Evolutionary conservation across 2,888 invertebrate species (phyloP), one percentile per base, ranked within the genome.

Genomic region (Priocnemis perturbator): DNA sequence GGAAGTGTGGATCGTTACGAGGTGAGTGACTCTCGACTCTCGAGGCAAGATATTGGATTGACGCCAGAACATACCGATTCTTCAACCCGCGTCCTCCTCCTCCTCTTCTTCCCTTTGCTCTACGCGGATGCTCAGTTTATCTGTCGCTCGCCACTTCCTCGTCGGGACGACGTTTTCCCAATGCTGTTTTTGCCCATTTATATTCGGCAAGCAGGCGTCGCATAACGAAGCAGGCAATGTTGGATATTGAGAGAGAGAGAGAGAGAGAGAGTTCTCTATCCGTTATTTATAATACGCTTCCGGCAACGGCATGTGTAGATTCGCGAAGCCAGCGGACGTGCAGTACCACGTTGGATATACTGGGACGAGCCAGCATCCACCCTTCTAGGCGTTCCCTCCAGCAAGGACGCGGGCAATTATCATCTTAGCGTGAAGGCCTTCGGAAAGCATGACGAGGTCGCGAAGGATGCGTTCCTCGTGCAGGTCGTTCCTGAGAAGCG

Each of bases 301-400:
- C 26, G 26, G 26, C 2, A 3, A 26, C 5, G 26, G 26, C n/a
- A 26, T 26, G 26, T 26, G 2, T 73, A 91, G 91, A 90, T 90
- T 47, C 90, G 86, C 77, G 85, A 86, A 65, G 81, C 86, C 37
- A 84, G 86, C 55, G 88, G 88, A 19, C 88, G 88, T 62, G 81
- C 87, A 0, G 84, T 93, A 77, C 94, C 95, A 0, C 89, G 90
- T 73, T 95, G 95, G 95, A 89, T 95, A 81, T 90, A 93, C 74
- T 95, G 95, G 89, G 94, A 95, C 88, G 91, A 92, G 64, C 91
- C 90, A 63, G 92, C 92, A 74, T 93, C 93, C n/a, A 90, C 93
- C 66, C 91, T 96, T 85, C 92, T 93, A 88, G 96, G 96, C 19
- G 92, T 96, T 64, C 95, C 96, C 0, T 90, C 92, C 76, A 89